phyloP scores from a whole-genome alignment of 2,888 invertebrate genomes.

The Pheosia gnoma region DNA sequence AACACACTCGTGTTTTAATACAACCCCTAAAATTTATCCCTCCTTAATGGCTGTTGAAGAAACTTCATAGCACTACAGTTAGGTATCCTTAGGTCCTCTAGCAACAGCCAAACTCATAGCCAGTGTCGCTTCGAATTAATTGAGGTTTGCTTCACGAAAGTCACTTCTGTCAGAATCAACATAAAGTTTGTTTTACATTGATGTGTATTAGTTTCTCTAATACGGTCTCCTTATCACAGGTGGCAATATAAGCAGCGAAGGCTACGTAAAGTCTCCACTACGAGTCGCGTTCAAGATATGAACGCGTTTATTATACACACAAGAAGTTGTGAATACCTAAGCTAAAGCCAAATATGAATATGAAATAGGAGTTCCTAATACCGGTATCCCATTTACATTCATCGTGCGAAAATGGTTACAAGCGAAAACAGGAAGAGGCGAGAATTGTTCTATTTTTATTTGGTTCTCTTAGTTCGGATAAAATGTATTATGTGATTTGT shows the following conservation, averaged over 20 bases:
- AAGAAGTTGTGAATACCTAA: conserved; percentile 47
- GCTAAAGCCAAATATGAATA: conserved; percentile 39
- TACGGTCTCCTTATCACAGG: conserved; percentile 63
- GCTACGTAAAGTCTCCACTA: conserved; percentile 58
- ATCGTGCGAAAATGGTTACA: conserved; percentile 21
- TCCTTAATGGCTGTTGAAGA: conserved; percentile 27
- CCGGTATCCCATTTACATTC: conserved; percentile 22
- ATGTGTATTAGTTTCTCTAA: conserved; percentile 38
- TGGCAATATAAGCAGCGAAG: conserved; percentile 58
- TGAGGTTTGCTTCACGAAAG: conserved; percentile 29
- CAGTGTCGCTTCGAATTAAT: conserved; percentile 52
- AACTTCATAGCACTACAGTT: conserved; percentile 48
- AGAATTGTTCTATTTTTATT: conserved; percentile 7
- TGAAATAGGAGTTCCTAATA: conserved; percentile 28
- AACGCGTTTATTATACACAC: conserved; percentile 51
- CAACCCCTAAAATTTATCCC: conserved; percentile 15
- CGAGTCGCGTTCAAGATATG: conserved; percentile 42
- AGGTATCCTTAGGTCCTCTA: conserved; percentile 45
- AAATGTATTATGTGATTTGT: conserved; percentile 12
- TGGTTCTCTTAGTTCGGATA: conserved; percentile 6
- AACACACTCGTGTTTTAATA: conserved; percentile 23
- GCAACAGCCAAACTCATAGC: conserved; percentile 57
- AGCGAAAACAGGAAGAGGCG: conserved; percentile 10
- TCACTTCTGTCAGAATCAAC: conserved; percentile 17
- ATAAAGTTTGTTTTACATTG: conserved; percentile 41